Percentiles rank a stretch among this genome's conserved stretches.
phyloP scores from a whole-genome alignment of 2,113 vertebrate genomes.

The Dryoscopus gambensis region DNA sequence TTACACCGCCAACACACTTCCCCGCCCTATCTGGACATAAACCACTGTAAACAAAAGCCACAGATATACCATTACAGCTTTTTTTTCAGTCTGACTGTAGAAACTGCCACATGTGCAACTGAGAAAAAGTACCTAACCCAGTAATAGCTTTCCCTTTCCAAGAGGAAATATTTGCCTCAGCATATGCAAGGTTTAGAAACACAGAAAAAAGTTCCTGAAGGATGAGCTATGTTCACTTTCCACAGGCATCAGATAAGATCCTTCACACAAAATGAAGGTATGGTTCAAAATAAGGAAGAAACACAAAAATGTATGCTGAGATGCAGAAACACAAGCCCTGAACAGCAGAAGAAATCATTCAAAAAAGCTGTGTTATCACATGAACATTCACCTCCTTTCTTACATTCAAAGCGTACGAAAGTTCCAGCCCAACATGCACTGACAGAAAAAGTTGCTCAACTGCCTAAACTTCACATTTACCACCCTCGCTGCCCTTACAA shows the following conservation, averaged over 20 bases:
- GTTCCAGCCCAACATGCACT: background rate
- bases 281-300: background rate
- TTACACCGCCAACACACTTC: background rate
- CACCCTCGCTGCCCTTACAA: background rate
- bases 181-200: background rate
- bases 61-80: background rate
- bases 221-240: background rate
- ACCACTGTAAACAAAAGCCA: background rate
- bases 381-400: background rate
- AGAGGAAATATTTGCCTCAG: constrained; percentile 29
- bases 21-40: background rate
- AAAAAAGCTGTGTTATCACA: background rate
- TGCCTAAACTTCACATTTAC: background rate
- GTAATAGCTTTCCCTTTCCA: constrained; percentile 7
- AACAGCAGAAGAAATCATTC: background rate
- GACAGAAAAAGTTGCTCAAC: background rate
- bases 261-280: background rate
- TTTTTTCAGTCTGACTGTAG: background rate
- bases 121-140: background rate
- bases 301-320: background rate
- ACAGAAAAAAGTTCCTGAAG: background rate
- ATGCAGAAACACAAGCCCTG: background rate
- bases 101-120: constrained; percentile 33
- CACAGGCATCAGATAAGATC: background rate
- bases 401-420: background rate